phyloP scores from a whole-genome alignment of 2,797 vertebrate genomes.

The Fistularia tabacaria region DNA sequence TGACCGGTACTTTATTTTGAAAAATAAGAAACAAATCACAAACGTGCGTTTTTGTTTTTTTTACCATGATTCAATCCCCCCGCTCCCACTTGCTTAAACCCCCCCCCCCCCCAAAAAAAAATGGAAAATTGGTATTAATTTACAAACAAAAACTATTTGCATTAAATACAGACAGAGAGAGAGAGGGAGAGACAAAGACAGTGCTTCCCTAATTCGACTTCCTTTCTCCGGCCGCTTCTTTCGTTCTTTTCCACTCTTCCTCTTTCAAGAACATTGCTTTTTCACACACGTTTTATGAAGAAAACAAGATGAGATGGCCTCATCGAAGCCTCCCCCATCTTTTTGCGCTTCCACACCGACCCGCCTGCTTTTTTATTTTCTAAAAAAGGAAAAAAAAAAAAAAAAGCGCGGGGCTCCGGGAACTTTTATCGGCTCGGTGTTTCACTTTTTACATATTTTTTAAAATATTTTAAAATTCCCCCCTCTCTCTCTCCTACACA shows the following conservation, averaged over 20 bases:
- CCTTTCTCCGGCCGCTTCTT: constrained; percentile 20
- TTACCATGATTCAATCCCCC: constrained; percentile 53
- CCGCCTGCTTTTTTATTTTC: constrained; percentile 39
- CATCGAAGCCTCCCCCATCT: constrained; percentile 1
- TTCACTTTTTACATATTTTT: no score
- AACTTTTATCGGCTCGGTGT: neutral
- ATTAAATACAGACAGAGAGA: constrained; percentile 77
- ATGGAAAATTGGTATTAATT: constrained; percentile 55
- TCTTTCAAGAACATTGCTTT: constrained; percentile 2
- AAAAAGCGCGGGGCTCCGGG: constrained; percentile 58
- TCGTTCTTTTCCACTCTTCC: constrained; percentile 12
- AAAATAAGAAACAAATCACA: neutral
- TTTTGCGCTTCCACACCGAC: constrained; percentile 15
- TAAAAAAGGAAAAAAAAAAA: constrained; percentile 46
- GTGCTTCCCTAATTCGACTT: constrained; percentile 24
- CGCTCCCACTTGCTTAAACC: no score
- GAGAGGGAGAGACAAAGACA: constrained; percentile 45
- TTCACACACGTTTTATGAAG: neutral
- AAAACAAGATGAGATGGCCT: neutral
- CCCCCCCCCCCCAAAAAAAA: no score
- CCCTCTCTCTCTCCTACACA: constrained; percentile 17
- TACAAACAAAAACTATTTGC: constrained; percentile 77
- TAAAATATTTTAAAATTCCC: constrained; percentile 2
- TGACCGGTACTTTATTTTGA: neutral
- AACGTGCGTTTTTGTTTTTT: constrained; percentile 33